Percentiles rank a stretch among this genome's conserved stretches.
Evolutionary conservation across 92 coral and sea anemone genomes (phyloP).

Genomic region (Zoanthus gigantus): DNA sequence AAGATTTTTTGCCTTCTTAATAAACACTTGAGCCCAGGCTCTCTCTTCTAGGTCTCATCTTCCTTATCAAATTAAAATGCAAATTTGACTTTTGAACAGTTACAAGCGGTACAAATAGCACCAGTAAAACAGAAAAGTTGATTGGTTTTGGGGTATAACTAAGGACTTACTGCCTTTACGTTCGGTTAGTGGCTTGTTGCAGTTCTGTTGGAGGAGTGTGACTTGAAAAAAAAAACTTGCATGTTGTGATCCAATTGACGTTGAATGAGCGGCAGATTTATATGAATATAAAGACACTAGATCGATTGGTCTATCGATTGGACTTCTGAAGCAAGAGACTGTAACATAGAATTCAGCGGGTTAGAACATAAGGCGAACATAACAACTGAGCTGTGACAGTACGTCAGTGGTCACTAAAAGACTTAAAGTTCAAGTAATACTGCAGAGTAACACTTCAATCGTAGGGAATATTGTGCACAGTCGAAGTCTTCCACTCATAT

Average conservation of each 20-base stretch:
- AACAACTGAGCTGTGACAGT: not conserved
- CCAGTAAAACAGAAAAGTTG: not conserved
- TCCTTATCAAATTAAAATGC: slow-evolving; percentile 34
- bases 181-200: not conserved
- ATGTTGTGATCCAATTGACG: slow-evolving; percentile 6
- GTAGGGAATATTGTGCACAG: not conserved
- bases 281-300: not conserved
- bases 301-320: slow-evolving; percentile 6
- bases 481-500: slow-evolving; percentile 11
- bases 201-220: slow-evolving; percentile 14
- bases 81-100: slow-evolving; percentile 16
- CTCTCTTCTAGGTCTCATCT: not conserved
- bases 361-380: not conserved
- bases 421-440: not conserved
- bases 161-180: slow-evolving; percentile 13
- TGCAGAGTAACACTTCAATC: not conserved
- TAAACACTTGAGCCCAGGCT: slow-evolving; percentile 28
- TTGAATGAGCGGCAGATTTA: not conserved
- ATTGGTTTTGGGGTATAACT: not conserved
- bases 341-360: slow-evolving; percentile 1
- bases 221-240: slow-evolving; percentile 21
- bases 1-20: not conserved
- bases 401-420: not conserved
- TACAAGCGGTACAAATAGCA: slow-evolving; percentile 35
- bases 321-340: slow-evolving; percentile 5